Conservation (phyloP, 2,113 vertebrate genomes). For the Dinomys branickii region DNA sequence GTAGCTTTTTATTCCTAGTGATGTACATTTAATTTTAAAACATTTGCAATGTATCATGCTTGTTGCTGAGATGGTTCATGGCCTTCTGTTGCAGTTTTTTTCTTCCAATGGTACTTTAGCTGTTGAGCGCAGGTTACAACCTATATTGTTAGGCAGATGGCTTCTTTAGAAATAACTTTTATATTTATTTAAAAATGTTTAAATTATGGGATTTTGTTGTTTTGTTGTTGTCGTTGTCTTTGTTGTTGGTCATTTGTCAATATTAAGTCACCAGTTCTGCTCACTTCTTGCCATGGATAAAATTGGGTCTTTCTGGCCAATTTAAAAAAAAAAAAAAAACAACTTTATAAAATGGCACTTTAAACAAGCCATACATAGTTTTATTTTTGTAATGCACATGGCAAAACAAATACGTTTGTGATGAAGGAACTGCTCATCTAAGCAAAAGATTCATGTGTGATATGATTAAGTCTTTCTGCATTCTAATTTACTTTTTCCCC, state of each 20-base stretch:
- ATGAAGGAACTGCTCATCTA: conserved; percentile 83
- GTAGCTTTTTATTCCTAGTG: conserved; percentile 75
- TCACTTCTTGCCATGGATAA: conserved; percentile 90
- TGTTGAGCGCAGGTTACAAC: conserved; percentile 87
- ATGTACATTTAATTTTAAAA: conserved; percentile 85
- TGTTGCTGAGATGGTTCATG: conserved; percentile 83
- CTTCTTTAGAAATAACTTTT: conserved; percentile 92
- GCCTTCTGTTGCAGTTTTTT: conserved; percentile 80
- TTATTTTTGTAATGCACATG: conserved; percentile 80
- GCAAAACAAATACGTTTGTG: conserved; percentile 68
- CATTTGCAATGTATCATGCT: conserved; percentile 84
- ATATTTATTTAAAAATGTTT: conserved; percentile 92
- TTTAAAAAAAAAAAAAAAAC: conserved; percentile 73
- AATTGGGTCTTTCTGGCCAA: conserved; percentile 86
- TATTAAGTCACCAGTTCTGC: conserved; percentile 88
- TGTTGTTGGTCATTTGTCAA: conserved; percentile 86
- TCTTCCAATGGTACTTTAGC: conserved; percentile 87
- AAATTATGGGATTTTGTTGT: conserved; percentile 88
- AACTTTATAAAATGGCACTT: conserved; percentile 88
- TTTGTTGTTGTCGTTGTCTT: conserved; percentile 76
- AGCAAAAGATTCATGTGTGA: conserved; percentile 37
- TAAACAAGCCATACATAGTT: conserved; percentile 87
- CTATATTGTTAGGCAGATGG: conserved; percentile 86
- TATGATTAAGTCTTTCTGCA: conserved; percentile 36
- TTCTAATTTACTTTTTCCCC: conserved; percentile 44